phyloP scores from a whole-genome alignment of 2,113 vertebrate genomes.

The Chunga burmeisteri region DNA sequence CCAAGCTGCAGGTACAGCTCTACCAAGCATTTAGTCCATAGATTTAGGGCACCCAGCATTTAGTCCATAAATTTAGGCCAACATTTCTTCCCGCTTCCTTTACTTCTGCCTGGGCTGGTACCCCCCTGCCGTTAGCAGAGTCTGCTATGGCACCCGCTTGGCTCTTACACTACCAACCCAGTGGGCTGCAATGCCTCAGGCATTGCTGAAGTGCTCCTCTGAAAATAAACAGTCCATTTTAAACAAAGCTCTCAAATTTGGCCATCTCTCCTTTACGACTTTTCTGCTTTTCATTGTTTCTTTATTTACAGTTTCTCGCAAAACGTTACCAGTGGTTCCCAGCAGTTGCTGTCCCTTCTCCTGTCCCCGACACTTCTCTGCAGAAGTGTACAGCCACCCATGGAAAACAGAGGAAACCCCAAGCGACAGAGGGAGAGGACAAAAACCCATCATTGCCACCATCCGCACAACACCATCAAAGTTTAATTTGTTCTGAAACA shows the following conservation, averaged over 20 bases:
- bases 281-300: not conserved
- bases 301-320: not conserved
- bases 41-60: not conserved
- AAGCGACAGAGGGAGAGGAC: not conserved
- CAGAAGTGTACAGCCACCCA: not conserved
- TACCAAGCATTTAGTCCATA: not conserved
- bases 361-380: not conserved
- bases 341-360: not conserved
- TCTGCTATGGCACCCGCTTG: not conserved
- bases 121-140: not conserved
- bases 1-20: not conserved
- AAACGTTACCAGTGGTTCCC: not conserved
- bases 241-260: not conserved
- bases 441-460: not conserved
- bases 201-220: not conserved
- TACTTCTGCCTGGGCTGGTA: not conserved
- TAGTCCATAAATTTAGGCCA: rapidly evolving
- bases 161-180: not conserved
- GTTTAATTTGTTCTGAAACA: not conserved
- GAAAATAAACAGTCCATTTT: not conserved
- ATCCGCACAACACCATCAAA: not conserved
- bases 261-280: not conserved
- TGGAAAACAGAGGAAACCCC: not conserved
- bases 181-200: not conserved
- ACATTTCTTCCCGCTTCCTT: not conserved